phyloP scores from a whole-genome alignment of 2,797 vertebrate genomes.

The Peromyscus melanophrys region DNA sequence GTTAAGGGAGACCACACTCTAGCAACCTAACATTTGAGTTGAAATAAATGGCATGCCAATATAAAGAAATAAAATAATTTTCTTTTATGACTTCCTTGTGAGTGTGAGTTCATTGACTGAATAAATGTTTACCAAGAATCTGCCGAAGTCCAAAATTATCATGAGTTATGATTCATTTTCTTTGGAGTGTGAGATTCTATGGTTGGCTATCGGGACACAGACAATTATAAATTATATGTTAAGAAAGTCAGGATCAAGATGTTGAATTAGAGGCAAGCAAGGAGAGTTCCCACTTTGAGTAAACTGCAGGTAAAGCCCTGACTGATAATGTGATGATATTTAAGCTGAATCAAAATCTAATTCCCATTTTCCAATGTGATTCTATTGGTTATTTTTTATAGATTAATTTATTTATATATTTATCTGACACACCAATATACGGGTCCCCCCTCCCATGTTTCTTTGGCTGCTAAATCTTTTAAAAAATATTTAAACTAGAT shows the following conservation, averaged over 20 bases:
- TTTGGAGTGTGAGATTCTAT: background rate
- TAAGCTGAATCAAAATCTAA: background rate
- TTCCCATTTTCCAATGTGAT: slow-evolving; percentile 22
- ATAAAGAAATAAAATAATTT: slow-evolving; percentile 53
- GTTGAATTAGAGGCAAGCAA: background rate
- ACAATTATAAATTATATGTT: background rate
- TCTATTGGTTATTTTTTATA: background rate
- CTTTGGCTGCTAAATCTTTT: background rate
- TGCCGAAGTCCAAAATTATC: background rate
- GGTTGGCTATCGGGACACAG: background rate
- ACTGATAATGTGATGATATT: background rate
- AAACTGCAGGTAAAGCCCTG: background rate
- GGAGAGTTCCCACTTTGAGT: background rate
- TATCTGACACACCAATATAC: background rate
- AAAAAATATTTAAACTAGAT: slow-evolving; percentile 36
- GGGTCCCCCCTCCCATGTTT: background rate
- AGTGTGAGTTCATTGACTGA: slow-evolving; percentile 22
- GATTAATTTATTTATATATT: background rate
- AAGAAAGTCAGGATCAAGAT: slow-evolving; percentile 23
- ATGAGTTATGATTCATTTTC: background rate
- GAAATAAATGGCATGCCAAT: background rate
- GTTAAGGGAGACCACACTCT: background rate
- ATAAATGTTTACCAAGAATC: slow-evolving; percentile 30
- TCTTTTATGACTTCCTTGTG: slow-evolving; percentile 35
- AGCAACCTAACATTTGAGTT: slow-evolving; percentile 2